These are phyloP conservation scores for Iguana delicatissima DNA, from an alignment of 2,797 vertebrate genomes.

Conservation along the genomic window DNA sequence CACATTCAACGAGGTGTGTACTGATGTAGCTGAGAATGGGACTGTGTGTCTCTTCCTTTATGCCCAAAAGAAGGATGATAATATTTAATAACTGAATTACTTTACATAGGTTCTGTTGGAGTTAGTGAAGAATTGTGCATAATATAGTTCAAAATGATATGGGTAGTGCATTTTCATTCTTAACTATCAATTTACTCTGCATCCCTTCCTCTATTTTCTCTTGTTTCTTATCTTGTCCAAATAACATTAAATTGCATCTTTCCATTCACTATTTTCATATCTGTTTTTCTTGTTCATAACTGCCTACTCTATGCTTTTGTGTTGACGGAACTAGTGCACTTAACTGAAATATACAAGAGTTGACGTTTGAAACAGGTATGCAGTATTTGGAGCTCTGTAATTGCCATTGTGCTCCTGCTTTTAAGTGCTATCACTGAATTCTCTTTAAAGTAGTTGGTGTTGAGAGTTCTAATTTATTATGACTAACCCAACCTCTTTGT, in stretches of 20 bases:
- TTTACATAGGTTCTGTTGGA: neutral
- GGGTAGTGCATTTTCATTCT: neutral
- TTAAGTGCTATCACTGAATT: conserved; percentile 12
- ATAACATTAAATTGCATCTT: neutral
- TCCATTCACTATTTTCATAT: neutral
- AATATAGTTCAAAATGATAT: conserved; percentile 26
- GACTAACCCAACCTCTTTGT: conserved; percentile 24
- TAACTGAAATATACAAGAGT: conserved; percentile 12
- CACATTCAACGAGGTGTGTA: neutral
- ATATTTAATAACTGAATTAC: neutral
- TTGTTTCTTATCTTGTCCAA: neutral
- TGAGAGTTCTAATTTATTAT: conserved; percentile 47
- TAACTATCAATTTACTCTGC: neutral
- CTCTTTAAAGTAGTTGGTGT: conserved; percentile 24
- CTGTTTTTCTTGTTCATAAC: neutral
- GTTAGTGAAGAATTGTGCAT: neutral
- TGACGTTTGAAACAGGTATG: conserved; percentile 34
- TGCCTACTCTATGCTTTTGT: neutral
- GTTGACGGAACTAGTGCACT: neutral
- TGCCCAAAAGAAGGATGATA: neutral
- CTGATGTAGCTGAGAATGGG: neutral
- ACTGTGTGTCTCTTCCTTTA: neutral
- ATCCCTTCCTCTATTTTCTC: neutral
- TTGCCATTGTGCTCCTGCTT: conserved; percentile 40
- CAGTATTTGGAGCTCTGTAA: conserved; percentile 22